phyloP scores from a whole-genome alignment of 2,797 vertebrate genomes.

The Notolepis coatsorum region DNA sequence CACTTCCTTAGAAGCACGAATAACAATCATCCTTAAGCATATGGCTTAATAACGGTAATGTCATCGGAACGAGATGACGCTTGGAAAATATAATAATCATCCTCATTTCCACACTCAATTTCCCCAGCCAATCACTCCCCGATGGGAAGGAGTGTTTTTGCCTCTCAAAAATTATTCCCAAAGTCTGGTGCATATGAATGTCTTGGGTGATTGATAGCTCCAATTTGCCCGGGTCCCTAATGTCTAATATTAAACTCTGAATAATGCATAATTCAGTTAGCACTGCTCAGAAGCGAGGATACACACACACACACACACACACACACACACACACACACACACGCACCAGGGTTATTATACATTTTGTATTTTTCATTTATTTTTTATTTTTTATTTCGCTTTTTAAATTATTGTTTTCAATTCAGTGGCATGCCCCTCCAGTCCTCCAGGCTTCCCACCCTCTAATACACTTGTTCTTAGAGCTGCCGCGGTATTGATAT shows the following conservation, averaged over 20 bases:
- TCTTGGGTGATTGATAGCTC: conserved; percentile 78
- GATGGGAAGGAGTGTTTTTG: conserved; percentile 40
- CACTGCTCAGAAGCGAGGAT: conserved; percentile 27
- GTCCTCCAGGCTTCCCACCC: no score
- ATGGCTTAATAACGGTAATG: conserved; percentile 68
- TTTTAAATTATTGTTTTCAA: no score
- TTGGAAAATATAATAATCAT: conserved; percentile 69
- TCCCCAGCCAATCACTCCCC: conserved; percentile 63
- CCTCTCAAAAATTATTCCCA: conserved; percentile 68
- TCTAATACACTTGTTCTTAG: no score
- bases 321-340: conserved; percentile 17
- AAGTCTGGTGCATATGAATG: conserved; percentile 65
- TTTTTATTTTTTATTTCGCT: no score
- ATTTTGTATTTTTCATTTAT: no score
- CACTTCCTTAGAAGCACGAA: conserved; percentile 44
- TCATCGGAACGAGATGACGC: conserved; percentile 62
- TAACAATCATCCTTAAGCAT: conserved; percentile 57
- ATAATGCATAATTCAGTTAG: conserved; percentile 76
- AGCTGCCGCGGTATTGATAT: no score
- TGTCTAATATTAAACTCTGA: conserved; percentile 78
- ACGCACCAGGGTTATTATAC: not conserved
- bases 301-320: conserved; percentile 19
- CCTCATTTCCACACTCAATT: conserved; percentile 72
- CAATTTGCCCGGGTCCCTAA: conserved; percentile 77
- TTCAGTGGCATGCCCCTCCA: no score